These are phyloP conservation scores for Acanthornis magna DNA, from an alignment of 2,797 vertebrate genomes.

Conservation along the genomic window DNA sequence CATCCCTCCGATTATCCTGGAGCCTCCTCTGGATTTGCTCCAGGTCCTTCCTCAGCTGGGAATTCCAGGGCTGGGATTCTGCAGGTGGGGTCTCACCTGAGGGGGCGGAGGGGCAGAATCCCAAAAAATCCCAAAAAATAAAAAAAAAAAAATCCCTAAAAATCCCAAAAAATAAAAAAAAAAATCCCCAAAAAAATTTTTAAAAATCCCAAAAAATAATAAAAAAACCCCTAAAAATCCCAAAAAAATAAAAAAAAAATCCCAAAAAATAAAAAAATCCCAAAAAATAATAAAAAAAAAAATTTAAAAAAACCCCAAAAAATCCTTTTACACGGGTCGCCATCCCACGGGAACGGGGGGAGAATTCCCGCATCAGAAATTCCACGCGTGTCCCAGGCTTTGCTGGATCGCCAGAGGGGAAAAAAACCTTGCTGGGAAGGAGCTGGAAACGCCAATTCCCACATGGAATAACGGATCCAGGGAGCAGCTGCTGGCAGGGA, in stretches of 20 bases:
- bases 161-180: too few species aligned
- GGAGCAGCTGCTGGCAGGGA: neutral
- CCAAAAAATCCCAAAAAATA: neutral
- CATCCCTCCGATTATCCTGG: neutral
- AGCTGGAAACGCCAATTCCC: neutral
- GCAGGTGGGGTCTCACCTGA: neutral
- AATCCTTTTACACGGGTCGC: accelerated
- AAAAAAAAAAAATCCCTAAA: too few species aligned
- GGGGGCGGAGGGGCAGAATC: neutral
- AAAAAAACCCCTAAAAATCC: neutral
- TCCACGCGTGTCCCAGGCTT: accelerated
- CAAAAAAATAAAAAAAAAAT: too few species aligned
- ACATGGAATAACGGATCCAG: neutral
- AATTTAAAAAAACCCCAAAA: neutral
- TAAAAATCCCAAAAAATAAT: too few species aligned
- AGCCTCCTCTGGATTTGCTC: neutral
- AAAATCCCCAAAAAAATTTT: too few species aligned
- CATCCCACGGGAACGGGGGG: neutral
- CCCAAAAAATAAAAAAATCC: neutral
- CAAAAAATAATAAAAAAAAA: too few species aligned
- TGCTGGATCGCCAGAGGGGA: neutral
- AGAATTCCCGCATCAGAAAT: neutral
- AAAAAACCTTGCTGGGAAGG: neutral
- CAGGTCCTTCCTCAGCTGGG: neutral
- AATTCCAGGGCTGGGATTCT: neutral